Evolutionary conservation across 2,113 vertebrate genomes (phyloP).

Genomic region (Macquaria ambigua): DNA sequence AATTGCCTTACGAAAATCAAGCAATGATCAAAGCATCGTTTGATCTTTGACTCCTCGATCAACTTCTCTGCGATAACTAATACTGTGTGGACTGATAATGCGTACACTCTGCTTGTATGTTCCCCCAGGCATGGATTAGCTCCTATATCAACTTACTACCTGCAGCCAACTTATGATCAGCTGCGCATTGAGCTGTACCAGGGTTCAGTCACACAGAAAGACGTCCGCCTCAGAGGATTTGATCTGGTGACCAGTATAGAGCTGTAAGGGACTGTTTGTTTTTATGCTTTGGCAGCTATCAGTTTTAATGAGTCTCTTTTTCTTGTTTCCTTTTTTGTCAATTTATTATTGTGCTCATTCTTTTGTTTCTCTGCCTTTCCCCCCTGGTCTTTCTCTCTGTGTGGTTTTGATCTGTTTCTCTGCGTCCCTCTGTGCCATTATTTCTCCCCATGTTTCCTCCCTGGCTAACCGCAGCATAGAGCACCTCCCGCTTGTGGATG

Average conservation of each 20-base stretch:
- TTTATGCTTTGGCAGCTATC: not conserved
- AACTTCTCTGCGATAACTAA: not conserved
- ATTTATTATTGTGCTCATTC: fast-evolving
- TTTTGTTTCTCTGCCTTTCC: not conserved
- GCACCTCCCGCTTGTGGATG: conserved; percentile 88
- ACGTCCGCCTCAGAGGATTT: conserved; percentile 91
- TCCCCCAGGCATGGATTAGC: conserved; percentile 84
- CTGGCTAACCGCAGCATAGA: conserved; percentile 88
- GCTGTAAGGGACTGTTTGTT: conserved; percentile 86
- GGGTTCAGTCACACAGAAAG: conserved; percentile 91
- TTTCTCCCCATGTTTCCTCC: not conserved
- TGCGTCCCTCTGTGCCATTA: not conserved
- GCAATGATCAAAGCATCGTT: not conserved
- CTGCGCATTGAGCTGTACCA: conserved; percentile 90
- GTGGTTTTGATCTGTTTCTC: not conserved
- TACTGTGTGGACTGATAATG: not conserved
- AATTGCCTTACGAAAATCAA: too few species aligned
- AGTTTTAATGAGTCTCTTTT: not conserved
- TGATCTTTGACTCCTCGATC: not conserved
- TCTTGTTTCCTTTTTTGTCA: not conserved
- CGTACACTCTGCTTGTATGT: not conserved
- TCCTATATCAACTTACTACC: conserved; percentile 88
- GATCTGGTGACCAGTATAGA: conserved; percentile 93
- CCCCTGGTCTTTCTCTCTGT: not conserved
- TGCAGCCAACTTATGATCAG: conserved; percentile 86